Evolutionary conservation across 2,113 vertebrate species (phyloP).

Genomic region (Pleuronectes platessa): DNA sequence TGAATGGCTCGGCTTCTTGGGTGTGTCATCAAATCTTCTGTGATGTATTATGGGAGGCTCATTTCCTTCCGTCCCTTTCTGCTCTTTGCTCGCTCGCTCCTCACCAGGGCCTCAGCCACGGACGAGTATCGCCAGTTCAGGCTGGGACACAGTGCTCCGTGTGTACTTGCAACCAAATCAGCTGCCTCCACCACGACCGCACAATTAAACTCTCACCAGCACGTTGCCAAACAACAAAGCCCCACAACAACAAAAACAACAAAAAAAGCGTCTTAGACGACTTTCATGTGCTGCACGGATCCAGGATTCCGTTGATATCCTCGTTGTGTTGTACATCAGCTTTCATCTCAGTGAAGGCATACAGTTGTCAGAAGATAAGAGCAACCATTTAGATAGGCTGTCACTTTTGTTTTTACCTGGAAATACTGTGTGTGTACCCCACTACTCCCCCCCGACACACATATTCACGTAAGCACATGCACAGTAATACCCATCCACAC

Average conservation of each 20-base stretch:
- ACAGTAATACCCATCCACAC: slow-evolving; percentile 46
- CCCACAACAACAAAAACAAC: neutral
- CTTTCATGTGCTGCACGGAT: slow-evolving; percentile 52
- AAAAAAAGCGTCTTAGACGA: slow-evolving; percentile 27
- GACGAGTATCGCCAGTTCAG: slow-evolving; percentile 63
- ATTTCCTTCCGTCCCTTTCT: slow-evolving; percentile 66
- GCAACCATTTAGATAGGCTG: slow-evolving; percentile 57
- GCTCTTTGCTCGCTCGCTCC: slow-evolving; percentile 22
- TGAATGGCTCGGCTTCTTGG: slow-evolving; percentile 53
- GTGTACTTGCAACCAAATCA: slow-evolving; percentile 60
- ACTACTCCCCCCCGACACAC: slow-evolving; percentile 21
- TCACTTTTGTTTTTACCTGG: slow-evolving; percentile 62
- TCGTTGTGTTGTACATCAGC: slow-evolving; percentile 18
- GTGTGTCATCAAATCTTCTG: slow-evolving; percentile 74
- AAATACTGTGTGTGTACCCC: slow-evolving; percentile 27
- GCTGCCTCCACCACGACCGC: slow-evolving; percentile 52
- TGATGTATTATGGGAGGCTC: slow-evolving; percentile 70
- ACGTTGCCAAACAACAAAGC: slow-evolving; percentile 62
- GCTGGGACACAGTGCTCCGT: slow-evolving; percentile 41
- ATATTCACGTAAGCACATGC: slow-evolving; percentile 12
- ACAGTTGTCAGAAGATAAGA: slow-evolving; percentile 64
- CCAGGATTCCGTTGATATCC: slow-evolving; percentile 51
- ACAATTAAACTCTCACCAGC: slow-evolving; percentile 60
- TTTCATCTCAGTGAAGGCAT: slow-evolving; percentile 62
- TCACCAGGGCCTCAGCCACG: slow-evolving; percentile 35